Conservation (phyloP, 53 echinoderm and acorn worm genomes). For the Antedon mediterranea region DNA sequence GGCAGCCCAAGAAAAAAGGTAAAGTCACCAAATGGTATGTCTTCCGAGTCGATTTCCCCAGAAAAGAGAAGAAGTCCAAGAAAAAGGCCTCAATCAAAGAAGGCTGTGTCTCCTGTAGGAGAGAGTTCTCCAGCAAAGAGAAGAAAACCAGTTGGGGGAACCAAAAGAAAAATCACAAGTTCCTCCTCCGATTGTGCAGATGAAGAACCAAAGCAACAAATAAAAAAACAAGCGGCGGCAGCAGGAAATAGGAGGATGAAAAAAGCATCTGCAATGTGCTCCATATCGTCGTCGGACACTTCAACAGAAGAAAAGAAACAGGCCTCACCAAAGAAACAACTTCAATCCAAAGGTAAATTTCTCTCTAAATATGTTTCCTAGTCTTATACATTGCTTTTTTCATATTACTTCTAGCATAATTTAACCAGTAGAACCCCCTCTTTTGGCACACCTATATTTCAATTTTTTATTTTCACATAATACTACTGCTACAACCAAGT, state of each 20-base stretch:
- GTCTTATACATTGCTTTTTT: no score
- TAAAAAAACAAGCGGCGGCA: neutral
- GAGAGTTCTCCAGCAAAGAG: slow-evolving; percentile 1
- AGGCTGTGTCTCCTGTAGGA: neutral
- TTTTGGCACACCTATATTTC: no score
- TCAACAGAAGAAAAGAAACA: neutral
- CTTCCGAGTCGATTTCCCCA: neutral
- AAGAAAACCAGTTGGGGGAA: neutral
- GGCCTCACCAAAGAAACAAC: neutral
- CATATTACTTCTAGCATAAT: no score
- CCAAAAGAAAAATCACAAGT: neutral
- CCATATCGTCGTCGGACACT: neutral
- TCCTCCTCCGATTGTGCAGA: neutral
- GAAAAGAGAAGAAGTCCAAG: neutral
- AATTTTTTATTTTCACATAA: no score
- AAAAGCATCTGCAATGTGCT: neutral
- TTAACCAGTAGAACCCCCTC: no score
- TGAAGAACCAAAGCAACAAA: neutral
- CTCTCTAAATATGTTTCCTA: no score
- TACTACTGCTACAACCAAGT: no score
- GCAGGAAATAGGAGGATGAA: no score
- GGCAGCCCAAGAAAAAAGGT: neutral
- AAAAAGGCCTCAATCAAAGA: neutral
- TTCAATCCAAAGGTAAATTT: neutral
- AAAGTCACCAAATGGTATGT: slow-evolving; percentile 5